Base-by-base conservation (phyloP, 1,140 invertebrate genomes). In the Elymnias hypermnestra region DNA sequence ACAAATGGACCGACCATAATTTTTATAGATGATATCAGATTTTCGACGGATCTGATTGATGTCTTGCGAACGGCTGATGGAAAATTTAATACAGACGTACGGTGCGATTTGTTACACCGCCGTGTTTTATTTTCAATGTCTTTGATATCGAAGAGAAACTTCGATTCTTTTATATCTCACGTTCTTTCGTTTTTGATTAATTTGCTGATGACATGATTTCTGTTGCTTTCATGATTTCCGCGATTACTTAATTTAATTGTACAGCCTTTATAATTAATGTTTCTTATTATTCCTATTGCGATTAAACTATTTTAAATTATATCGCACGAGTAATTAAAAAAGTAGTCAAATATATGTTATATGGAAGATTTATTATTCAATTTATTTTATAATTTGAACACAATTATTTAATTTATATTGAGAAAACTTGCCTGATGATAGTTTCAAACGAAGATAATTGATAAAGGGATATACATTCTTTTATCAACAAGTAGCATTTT, bases 1-100 rank as follows among this genome's bases (percentile, higher is more conserved):
- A 53, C 53, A 55, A 58, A 63, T 55, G 62, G 52, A 57, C 62
- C 55, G 61, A 21, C 37, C 40, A 63, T 72, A 72, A 72, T 71
- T 56, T 52, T 58, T 61, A 58, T 61, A 62, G 59, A 58, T 60
- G 61, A 63, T 64, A 63, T 52, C 61, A 51, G 49, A 46, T 38
- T 56, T 50, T 41, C 13, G 48, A 49, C 53, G 53, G 38, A 13
- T 21, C 61, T 60, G 57, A 63, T 63, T 59, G 57, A 63, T 59
- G 53, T 50, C 21, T 41, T 21, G 29, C 39, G 22, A 35, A 40
- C 23, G 12, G 15, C 37, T 39, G 37, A 23, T 23, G 37, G 19
- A 39, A 33, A 25, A 25, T 36, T 44, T 44, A 44, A 44, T 21
- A 44, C 42, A 44, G 42, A 44, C 29, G 42, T 44, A 39, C 13